Evolutionary conservation across 2,888 invertebrate species (phyloP).

Genomic region (Pristionchus arcanus): DNA sequence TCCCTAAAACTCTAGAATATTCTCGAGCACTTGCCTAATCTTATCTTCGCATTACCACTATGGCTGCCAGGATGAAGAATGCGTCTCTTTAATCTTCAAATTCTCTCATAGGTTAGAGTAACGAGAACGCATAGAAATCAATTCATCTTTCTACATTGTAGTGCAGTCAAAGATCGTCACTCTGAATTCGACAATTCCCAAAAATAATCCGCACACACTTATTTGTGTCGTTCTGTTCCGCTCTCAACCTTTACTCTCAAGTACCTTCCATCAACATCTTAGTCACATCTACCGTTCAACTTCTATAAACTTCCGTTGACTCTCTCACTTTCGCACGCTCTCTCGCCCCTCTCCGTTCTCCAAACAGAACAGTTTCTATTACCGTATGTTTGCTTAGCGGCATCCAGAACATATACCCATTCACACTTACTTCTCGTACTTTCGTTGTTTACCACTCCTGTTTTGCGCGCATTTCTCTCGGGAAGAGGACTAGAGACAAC

Average conservation of each 20-base stretch:
- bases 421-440: constrained; percentile 26
- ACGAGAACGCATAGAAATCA: background rate
- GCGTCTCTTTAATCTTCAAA: background rate
- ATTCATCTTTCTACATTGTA: no score
- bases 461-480: background rate
- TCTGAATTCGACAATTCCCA: background rate
- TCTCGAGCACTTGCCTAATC: background rate
- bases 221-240: background rate
- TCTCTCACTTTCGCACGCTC: background rate
- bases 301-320: background rate
- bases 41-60: background rate
- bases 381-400: background rate
- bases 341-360: background rate
- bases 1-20: background rate
- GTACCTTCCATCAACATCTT: background rate
- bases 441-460: background rate
- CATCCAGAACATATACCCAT: constrained; percentile 9
- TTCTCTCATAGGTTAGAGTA: background rate
- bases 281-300: constrained; percentile 3
- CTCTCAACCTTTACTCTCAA: constrained; percentile 15
- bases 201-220: background rate
- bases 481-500: background rate
- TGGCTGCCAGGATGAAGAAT: no score
- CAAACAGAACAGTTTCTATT: constrained; percentile 29
- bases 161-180: no score